These are phyloP conservation scores for Lumbricus terrestris DNA, from an alignment of 2,888 invertebrate genomes.

Conservation along the genomic window DNA sequence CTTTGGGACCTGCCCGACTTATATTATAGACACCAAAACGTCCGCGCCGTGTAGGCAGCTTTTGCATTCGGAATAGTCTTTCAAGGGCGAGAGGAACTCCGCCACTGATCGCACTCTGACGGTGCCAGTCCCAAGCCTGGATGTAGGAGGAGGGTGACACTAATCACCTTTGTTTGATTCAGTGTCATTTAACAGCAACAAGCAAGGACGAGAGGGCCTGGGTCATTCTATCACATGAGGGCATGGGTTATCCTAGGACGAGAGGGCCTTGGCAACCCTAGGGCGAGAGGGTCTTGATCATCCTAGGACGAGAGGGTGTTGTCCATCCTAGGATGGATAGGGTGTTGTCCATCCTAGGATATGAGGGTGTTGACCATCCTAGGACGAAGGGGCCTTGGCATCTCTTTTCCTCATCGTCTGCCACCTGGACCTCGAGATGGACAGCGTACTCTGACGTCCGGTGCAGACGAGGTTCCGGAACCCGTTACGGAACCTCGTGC, in stretches of 20 bases:
- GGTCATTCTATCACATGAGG: too few relatives aligned
- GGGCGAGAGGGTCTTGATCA: neutral
- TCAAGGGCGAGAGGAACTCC: too few relatives aligned
- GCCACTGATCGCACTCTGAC: too few relatives aligned
- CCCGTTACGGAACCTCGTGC: neutral
- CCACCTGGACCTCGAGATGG: slow-evolving; percentile 11
- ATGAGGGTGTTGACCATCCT: neutral
- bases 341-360: neutral
- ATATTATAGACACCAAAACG: neutral
- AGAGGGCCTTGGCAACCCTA: too few relatives aligned
- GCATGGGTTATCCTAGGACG: neutral
- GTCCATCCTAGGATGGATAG: neutral
- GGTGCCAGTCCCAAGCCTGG: too few relatives aligned
- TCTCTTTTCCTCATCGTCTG: slow-evolving; percentile 4
- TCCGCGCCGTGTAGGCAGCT: too few relatives aligned
- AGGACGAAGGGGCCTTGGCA: neutral
- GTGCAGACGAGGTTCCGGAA: slow-evolving; percentile 6
- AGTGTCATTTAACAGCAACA: too few relatives aligned
- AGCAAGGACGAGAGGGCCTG: too few relatives aligned
- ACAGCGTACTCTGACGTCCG: neutral
- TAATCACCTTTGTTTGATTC: too few relatives aligned
- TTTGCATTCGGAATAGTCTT: too few relatives aligned
- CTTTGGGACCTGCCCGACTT: too few relatives aligned
- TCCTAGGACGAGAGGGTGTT: neutral
- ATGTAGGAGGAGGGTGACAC: too few relatives aligned